phyloP scores from a whole-genome alignment of 2,113 vertebrate species.

The Chunga burmeisteri region DNA sequence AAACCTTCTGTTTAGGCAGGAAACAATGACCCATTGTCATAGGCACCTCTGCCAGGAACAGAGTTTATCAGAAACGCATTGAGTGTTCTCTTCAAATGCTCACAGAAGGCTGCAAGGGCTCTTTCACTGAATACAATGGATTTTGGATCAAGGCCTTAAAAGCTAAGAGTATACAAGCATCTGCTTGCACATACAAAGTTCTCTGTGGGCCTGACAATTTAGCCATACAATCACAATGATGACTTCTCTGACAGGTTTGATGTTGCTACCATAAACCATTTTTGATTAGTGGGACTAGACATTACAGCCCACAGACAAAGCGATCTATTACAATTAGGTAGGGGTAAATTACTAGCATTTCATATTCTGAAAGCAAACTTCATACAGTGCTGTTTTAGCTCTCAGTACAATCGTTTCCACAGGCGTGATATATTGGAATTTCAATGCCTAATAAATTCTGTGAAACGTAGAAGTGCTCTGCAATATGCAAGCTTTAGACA shows the following conservation, averaged over 20 bases:
- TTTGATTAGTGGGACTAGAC: not conserved
- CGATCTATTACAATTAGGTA: not conserved
- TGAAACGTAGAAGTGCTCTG: not conserved
- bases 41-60: not conserved
- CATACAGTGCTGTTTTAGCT: not conserved
- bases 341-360: conserved; percentile 1
- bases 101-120: not conserved
- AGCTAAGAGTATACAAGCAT: not conserved
- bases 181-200: not conserved
- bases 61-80: not conserved
- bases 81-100: not conserved
- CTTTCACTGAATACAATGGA: not conserved
- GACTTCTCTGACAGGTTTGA: not conserved
- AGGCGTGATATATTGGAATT: not conserved
- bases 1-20: not conserved
- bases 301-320: not conserved
- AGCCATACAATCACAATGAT: not conserved
- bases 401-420: not conserved
- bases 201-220: not conserved
- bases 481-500: not conserved
- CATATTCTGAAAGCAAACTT: not conserved
- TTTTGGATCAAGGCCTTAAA: not conserved
- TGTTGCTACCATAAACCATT: not conserved
- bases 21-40: not conserved
- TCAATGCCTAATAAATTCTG: conserved; percentile 1